Percentiles rank a stretch among this genome's conserved stretches.
These are phyloP conservation scores for Tribolium castaneum DNA, from an alignment of 1,140 invertebrate genomes.

Conservation along the genomic window DNA sequence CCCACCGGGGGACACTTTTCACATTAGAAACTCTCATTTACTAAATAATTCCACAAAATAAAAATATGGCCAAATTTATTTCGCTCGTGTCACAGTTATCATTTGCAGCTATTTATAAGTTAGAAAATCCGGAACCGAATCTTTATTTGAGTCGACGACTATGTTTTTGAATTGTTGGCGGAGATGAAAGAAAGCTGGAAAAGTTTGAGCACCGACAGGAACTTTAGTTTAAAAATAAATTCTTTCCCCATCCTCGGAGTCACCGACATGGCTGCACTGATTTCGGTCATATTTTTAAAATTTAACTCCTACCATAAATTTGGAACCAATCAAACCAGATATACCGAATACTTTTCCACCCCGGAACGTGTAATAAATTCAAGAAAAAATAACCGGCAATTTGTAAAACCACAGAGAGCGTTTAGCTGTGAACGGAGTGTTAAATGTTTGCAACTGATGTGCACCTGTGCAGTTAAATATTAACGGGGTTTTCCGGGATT, in stretches of 20 bases:
- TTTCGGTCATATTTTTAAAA: not conserved
- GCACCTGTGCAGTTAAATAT: conserved; percentile 10
- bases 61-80: not conserved
- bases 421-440: conserved; percentile 39
- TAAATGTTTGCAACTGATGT: conserved; percentile 23
- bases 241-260: conserved; percentile 1
- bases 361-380: conserved; percentile 12
- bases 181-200: conserved; percentile 42
- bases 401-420: conserved; percentile 38
- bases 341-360: not conserved
- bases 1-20: too few species aligned
- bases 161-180: conserved; percentile 38
- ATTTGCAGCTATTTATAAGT: conserved; percentile 7
- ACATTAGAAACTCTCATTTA: too few species aligned
- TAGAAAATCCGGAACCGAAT: not conserved
- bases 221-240: conserved; percentile 42
- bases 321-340: not conserved
- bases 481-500: not conserved
- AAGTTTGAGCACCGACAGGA: conserved; percentile 31
- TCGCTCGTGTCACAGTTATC: not conserved
- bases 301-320: not conserved
- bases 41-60: not conserved
- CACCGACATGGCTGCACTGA: conserved; percentile 5
- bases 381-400: conserved; percentile 22
- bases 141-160: not conserved